Base-by-base conservation (phyloP, 2,888 invertebrate species). In the Amblyteles armatorius region DNA sequence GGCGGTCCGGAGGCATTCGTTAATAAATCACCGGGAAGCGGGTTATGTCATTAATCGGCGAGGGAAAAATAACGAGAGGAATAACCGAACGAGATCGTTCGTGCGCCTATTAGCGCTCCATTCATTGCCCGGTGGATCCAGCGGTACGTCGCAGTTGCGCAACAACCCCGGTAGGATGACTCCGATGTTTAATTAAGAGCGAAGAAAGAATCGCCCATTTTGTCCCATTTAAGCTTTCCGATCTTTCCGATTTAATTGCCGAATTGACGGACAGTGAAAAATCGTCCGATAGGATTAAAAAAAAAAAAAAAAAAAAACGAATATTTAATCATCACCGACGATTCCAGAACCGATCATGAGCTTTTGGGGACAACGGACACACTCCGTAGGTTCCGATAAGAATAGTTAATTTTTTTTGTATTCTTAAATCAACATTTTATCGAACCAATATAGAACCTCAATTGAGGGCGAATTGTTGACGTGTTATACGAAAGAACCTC, bases 11-110 rank as follows among this genome's bases (percentile, higher is more conserved):
- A 16, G 76, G 71, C 40, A 40, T 65, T 57, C 78, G 82, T 71
- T 71, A 74, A 84, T 84, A 82, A 84, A 84, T 84, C 79, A 85
- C 79, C 40, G 44, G 11, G 44, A 33, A 67, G 73, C 29, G 72
- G 67, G 67, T 73, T 73, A 80, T 67, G 72, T 79, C 79, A 79
- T 72, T 79, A 80, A 80, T 80, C 63, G 79, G 40, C 3, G 22
- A 60, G 40, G 40, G 65, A 55, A 65, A 73, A 67, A 73, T 44
- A 55, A 19, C 48, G 52, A 60, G 60, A 26, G 50, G 33, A 44
- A 13, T 33, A 33, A 36, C 16, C 9, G 57, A 85, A 72, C 71
- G 82, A 60, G 85, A 85, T 82, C 65, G 82, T 79, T 79, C 82
- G 76, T 67, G 44, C 72, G 65, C 69, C 82, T 36, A 79, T 85